Base-by-base conservation (phyloP, 1,140 invertebrate species). In the Pogonomyrmex barbatus region DNA sequence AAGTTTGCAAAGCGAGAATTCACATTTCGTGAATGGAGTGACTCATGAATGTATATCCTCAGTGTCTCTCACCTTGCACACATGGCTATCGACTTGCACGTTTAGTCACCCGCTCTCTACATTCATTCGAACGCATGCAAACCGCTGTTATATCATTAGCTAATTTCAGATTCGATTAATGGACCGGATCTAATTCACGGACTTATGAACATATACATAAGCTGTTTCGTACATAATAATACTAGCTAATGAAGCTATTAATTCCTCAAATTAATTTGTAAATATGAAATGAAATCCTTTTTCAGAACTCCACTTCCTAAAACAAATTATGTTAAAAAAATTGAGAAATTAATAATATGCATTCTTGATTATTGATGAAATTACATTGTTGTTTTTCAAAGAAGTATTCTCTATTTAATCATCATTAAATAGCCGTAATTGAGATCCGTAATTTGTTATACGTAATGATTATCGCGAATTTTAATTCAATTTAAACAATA, bases 21-120 rank as follows among this genome's bases (percentile, higher is more conserved):
- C 88, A 88, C 88, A 89, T 89, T 89, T 88, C 87, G 88, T 89
- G 88, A 89, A 89, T 89, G 88, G 88, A 87, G 88, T 88, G 85
- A 86, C 88, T 89, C 88, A 89, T 89, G 88, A 89, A 89, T 89
- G 88, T 89, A 88, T 86, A 88, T 89, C 87, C 87, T 73, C 85
- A 81, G 85, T 90, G 85, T 87, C 79, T 89, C 88, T 90, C 89
- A 73, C 82, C 85, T 85, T 65, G 42, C 30, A 33, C 47, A 82
- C 42, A 45, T 24, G 65, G 52, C 56, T 63, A 24, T 52, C 58
- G 42, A 36, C 2, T 14, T 2, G 33, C 39, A 60, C 17, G 45
- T 50, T 78, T 47, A 39, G 60, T 47, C 75, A 45, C 30, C 56
- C 42, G 56, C 24, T 45, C 24, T 24, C 24, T n/a, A 30, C 42